phyloP scores from a whole-genome alignment of 2,888 invertebrate genomes.

The Phytoseiulus persimilis region DNA sequence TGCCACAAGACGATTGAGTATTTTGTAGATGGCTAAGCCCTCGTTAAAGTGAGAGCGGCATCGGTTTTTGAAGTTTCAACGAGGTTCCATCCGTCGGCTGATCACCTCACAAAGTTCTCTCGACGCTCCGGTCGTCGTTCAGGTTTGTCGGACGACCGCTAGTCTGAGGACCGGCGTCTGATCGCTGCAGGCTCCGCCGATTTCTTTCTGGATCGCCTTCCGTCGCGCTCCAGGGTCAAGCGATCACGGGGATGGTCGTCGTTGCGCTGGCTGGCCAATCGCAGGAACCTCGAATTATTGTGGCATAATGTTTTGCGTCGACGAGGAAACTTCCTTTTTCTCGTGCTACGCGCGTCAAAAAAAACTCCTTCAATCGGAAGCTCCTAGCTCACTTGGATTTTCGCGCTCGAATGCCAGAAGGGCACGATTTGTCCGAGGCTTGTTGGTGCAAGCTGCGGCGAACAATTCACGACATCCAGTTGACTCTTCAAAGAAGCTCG shows the following conservation, averaged over 20 bases:
- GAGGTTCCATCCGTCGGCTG: neutral
- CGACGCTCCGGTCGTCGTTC: neutral
- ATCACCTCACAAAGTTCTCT: neutral
- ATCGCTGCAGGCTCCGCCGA: neutral
- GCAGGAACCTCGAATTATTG: neutral
- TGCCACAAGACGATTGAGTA: neutral
- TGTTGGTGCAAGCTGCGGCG: neutral
- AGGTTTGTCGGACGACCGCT: neutral
- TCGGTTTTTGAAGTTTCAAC: neutral
- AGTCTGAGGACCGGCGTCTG: neutral
- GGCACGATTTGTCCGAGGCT: neutral
- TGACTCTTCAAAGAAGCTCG: neutral
- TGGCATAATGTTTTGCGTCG: neutral
- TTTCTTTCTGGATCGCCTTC: neutral
- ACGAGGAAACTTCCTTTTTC: neutral
- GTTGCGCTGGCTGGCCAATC: neutral
- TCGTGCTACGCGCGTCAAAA: neutral
- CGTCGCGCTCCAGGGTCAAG: neutral
- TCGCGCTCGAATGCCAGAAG: neutral
- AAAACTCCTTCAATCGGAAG: too few relatives aligned
- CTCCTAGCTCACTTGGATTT: too few relatives aligned
- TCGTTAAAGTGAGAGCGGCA: constrained; percentile 5
- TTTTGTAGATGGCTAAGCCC: neutral
- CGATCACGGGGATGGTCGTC: too few relatives aligned
- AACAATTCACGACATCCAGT: neutral